Percentiles rank a stretch among this genome's conserved stretches.
Conservation (phyloP, 2,888 invertebrate genomes). For the Liposcelis brunnea region DNA sequence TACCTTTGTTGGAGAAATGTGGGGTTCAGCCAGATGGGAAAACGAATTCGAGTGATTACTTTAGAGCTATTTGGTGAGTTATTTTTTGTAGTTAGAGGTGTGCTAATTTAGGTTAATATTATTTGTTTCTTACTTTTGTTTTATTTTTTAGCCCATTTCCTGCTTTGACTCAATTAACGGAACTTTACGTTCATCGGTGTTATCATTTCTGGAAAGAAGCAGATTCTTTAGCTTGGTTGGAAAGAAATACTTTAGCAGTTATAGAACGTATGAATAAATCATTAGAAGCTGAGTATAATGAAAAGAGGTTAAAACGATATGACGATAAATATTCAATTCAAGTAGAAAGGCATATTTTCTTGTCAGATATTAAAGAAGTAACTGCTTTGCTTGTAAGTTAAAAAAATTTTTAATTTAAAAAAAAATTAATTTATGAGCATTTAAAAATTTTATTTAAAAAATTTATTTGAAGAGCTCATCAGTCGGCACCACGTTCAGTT, state of each 20-base stretch:
- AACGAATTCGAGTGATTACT: slow-evolving; percentile 23
- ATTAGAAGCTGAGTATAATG: slow-evolving; percentile 38
- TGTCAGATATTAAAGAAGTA: slow-evolving; percentile 53
- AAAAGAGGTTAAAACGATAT: slow-evolving; percentile 42
- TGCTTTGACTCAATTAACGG: slow-evolving; percentile 49
- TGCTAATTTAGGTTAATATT: no score
- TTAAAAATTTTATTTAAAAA: no score
- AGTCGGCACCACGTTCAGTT: slow-evolving; percentile 41
- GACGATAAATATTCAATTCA: slow-evolving; percentile 43
- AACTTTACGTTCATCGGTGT: slow-evolving; percentile 54
- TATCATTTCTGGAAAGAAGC: slow-evolving; percentile 65
- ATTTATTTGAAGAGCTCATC: no score
- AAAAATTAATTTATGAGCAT: neutral
- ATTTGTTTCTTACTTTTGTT: slow-evolving; percentile 1
- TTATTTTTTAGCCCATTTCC: slow-evolving; percentile 21
- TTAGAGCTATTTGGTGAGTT: no score
- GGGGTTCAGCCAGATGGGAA: slow-evolving; percentile 49
- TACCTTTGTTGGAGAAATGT: slow-evolving; percentile 57
- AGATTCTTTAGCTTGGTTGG: slow-evolving; percentile 57
- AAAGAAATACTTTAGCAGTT: slow-evolving; percentile 46
- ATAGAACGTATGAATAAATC: slow-evolving; percentile 44
- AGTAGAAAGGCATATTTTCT: slow-evolving; percentile 47
- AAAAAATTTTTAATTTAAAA: slow-evolving; percentile 14
- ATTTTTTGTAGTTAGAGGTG: no score
- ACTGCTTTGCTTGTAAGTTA: slow-evolving; percentile 38